phyloP scores from a whole-genome alignment of 2,888 invertebrate species.

The Sialis lutaria region DNA sequence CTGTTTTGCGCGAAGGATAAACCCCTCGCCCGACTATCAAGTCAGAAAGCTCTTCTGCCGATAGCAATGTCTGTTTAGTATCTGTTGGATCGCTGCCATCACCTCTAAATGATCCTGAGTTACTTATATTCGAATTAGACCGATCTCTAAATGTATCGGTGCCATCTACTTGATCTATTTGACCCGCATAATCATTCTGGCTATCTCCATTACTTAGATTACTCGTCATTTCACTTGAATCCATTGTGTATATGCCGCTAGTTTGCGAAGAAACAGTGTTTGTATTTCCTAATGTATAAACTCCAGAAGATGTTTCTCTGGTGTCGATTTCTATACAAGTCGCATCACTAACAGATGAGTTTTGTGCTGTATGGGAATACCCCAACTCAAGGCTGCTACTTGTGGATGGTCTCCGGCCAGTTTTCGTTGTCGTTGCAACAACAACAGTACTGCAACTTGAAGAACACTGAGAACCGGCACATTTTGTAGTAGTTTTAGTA shows the following conservation, averaged over 20 bases:
- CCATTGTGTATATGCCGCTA: constrained; percentile 71
- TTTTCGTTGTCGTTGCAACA: constrained; percentile 33
- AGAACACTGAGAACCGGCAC: constrained; percentile 66
- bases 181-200: constrained; percentile 6
- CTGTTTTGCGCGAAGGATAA: constrained; percentile 60
- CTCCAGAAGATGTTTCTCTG: constrained; percentile 36
- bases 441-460: constrained; percentile 81
- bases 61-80: constrained; percentile 53
- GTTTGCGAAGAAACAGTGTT: constrained; percentile 58
- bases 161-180: constrained; percentile 27
- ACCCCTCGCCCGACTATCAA: constrained; percentile 64
- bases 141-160: constrained; percentile 40
- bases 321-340: constrained; percentile 45
- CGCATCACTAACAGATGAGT: constrained; percentile 60
- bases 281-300: constrained; percentile 34
- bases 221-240: constrained; percentile 36
- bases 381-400: constrained; percentile 70
- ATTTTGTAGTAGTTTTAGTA: constrained; percentile 32
- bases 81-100: constrained; percentile 82
- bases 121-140: constrained; percentile 65
- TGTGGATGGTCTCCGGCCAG: constrained; percentile 48
- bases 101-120: constrained; percentile 64
- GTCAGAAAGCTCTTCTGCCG: constrained; percentile 70
- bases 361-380: constrained; percentile 75
- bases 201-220: constrained; percentile 18